Percentiles rank a stretch among this genome's conserved stretches.
These are phyloP conservation scores for Lophochroa leadbeateri DNA, from an alignment of 2,113 vertebrate genomes.

Conservation along the genomic window DNA sequence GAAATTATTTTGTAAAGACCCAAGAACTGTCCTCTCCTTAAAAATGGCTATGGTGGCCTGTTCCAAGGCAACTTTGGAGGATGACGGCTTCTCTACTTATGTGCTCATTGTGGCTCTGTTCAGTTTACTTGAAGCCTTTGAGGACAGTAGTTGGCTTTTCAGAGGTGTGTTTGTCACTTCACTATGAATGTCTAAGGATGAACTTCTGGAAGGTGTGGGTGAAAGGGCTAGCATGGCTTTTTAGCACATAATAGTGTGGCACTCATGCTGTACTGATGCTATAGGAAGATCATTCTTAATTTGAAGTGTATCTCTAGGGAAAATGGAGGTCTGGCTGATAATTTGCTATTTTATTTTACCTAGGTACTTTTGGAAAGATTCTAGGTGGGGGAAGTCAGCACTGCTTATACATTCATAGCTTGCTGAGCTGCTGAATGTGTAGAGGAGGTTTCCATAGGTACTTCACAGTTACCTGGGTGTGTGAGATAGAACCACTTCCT, in stretches of 20 bases:
- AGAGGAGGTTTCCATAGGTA: background rate
- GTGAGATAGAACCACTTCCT: background rate
- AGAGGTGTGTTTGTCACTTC: background rate
- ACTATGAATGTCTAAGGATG: background rate
- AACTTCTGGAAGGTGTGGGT: background rate
- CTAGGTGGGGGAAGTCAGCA: background rate
- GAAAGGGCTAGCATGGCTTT: background rate
- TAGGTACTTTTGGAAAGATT: background rate
- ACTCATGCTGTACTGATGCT: fast-evolving
- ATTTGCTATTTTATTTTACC: background rate
- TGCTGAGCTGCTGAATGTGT: background rate
- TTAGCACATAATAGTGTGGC: fast-evolving
- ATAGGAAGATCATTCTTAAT: background rate
- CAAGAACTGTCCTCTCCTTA: background rate
- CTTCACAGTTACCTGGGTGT: background rate
- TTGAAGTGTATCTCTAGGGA: background rate
- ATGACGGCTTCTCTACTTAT: background rate
- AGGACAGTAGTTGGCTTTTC: background rate
- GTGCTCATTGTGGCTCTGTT: background rate
- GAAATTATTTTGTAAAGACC: background rate
- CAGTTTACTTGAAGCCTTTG: background rate
- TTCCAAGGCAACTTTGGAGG: background rate
- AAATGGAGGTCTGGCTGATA: background rate
- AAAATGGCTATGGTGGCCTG: background rate
- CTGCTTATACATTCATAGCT: background rate